These are phyloP conservation scores for Arge pagana DNA, from an alignment of 2,888 invertebrate genomes.

Conservation along the genomic window DNA sequence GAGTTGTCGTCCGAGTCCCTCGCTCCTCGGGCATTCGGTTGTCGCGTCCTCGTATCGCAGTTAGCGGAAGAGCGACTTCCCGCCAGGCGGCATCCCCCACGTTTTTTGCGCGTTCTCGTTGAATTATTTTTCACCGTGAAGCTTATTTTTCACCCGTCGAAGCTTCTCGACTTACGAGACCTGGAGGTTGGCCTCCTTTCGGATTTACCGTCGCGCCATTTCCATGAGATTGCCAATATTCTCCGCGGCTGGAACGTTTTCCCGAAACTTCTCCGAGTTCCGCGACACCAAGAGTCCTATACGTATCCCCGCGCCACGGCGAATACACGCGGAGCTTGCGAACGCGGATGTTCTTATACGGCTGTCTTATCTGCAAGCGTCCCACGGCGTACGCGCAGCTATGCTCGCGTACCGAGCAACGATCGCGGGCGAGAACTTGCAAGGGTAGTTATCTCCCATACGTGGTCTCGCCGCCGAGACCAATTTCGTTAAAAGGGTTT, in stretches of 20 bases:
- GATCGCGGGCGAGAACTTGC: background rate
- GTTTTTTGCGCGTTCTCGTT: too few relatives aligned
- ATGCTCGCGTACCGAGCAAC: too few relatives aligned
- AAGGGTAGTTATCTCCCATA: constrained; percentile 38
- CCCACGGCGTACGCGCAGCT: background rate
- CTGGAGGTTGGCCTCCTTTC: too few relatives aligned
- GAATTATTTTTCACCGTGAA: too few relatives aligned
- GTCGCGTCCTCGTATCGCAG: too few relatives aligned
- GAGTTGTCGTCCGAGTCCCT: constrained; percentile 7
- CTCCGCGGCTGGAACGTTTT: constrained; percentile 1
- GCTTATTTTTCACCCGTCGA: too few relatives aligned
- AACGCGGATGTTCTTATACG: background rate
- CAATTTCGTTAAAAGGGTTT: constrained; percentile 57
- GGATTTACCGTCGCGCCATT: constrained; percentile 6
- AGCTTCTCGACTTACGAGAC: too few relatives aligned
- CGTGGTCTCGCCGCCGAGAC: constrained; percentile 41
- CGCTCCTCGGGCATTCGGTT: background rate
- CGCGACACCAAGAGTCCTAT: too few relatives aligned
- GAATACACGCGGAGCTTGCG: too few relatives aligned
- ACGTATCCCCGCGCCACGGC: too few relatives aligned
- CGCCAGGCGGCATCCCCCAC: too few relatives aligned
- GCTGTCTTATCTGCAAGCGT: background rate
- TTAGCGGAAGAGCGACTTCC: too few relatives aligned
- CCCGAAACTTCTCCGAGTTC: background rate
- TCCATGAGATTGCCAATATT: constrained; percentile 10